A percentile compares a stretch with the other conserved stretches of the same genome.
Conservation (phyloP, 1,140 invertebrate species). For the Colletes latitarsis region DNA sequence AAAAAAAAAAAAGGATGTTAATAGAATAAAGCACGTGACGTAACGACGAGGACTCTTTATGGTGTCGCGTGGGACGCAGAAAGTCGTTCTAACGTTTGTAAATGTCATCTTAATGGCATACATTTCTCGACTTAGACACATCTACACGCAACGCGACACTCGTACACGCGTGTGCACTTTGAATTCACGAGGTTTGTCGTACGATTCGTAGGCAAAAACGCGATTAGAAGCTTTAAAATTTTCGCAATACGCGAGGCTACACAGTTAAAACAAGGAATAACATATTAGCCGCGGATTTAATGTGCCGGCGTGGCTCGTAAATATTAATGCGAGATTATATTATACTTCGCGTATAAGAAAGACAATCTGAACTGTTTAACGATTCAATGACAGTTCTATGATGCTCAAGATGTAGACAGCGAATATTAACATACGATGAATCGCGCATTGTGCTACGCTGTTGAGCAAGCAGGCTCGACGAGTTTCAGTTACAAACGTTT, state of each 20-base stretch:
- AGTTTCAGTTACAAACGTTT: not conserved
- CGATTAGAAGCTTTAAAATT: conserved; percentile 17
- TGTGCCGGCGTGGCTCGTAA: not conserved
- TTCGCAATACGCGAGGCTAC: not conserved
- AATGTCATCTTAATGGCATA: conserved; percentile 63
- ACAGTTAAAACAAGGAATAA: not conserved
- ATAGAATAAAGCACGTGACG: conserved; percentile 41
- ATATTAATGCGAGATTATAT: not conserved
- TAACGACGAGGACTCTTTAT: conserved; percentile 33
- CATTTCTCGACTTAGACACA: conserved; percentile 46
- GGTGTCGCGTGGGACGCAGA: conserved; percentile 54
- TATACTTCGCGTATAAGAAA: not conserved
- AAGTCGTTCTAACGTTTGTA: conserved; percentile 54
- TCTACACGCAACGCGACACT: conserved; percentile 16
- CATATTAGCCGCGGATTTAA: not conserved
- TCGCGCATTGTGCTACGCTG: too few relatives aligned
- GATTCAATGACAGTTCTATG: too few relatives aligned
- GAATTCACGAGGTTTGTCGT: conserved; percentile 10
- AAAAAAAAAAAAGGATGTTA: conserved; percentile 27
- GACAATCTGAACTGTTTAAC: too few relatives aligned
- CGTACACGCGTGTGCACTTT: conserved; percentile 14
- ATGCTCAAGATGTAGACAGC: too few relatives aligned
- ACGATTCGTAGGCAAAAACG: not conserved
- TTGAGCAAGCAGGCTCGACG: not conserved
- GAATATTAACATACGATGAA: too few relatives aligned